phyloP scores from a whole-genome alignment of 2,888 invertebrate species.

The Microchrysa polita region DNA sequence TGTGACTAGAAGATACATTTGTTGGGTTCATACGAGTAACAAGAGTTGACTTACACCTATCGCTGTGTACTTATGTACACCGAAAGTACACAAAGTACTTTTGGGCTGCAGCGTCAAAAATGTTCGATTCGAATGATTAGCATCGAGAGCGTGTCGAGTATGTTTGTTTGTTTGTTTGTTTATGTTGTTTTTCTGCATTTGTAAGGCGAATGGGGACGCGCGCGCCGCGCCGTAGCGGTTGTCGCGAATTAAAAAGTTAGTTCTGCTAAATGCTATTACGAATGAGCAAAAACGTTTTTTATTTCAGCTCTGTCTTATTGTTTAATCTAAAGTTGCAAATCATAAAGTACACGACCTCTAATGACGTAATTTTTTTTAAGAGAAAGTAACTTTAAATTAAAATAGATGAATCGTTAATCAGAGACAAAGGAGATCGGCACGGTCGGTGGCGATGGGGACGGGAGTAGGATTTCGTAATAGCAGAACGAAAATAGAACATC shows the following conservation, averaged over 20 bases:
- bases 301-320: too few species aligned
- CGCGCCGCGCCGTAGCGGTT: neutral
- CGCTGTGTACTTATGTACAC: too few species aligned
- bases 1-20: conserved; percentile 31
- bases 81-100: too few species aligned
- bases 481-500: conserved; percentile 21
- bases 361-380: conserved; percentile 34
- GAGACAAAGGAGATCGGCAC: neutral
- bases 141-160: conserved; percentile 1
- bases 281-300: neutral
- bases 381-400: conserved; percentile 42
- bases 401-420: conserved; percentile 28
- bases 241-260: conserved; percentile 8
- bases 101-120: conserved; percentile 35
- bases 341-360: conserved; percentile 43
- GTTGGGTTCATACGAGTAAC: neutral
- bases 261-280: conserved; percentile 34
- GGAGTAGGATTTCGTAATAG: conserved; percentile 13
- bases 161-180: conserved; percentile 27
- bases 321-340: conserved; percentile 41
- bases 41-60: too few species aligned
- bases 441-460: neutral
- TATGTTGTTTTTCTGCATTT: conserved; percentile 29
- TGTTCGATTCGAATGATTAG: conserved; percentile 18
- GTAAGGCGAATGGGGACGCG: conserved; percentile 7